Evolutionary conservation across 1,140 invertebrate genomes (phyloP).

Genomic region (Zaprionus capensis): DNA sequence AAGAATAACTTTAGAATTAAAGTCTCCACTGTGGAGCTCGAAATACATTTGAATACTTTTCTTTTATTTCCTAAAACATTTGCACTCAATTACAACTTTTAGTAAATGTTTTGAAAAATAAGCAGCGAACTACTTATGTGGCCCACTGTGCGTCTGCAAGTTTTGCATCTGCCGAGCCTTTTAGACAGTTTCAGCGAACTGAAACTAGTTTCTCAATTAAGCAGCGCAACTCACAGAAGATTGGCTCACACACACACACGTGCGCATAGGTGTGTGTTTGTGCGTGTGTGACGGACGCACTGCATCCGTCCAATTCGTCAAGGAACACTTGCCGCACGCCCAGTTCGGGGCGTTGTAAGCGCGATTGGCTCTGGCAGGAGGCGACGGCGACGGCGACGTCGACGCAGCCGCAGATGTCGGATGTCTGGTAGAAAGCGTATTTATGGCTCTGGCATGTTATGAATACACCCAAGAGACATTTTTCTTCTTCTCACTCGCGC

Average conservation of each 20-base stretch:
- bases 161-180: slow-evolving; percentile 32
- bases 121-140: not conserved
- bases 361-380: slow-evolving; percentile 53
- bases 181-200: slow-evolving; percentile 39
- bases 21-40: not conserved
- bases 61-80: not conserved
- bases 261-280: not conserved
- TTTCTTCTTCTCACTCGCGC: slow-evolving; percentile 74
- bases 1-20: too few species aligned
- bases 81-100: not conserved
- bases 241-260: slow-evolving; percentile 45
- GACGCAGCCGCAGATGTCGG: slow-evolving; percentile 51
- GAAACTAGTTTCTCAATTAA: slow-evolving; percentile 82
- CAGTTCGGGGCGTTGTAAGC: slow-evolving; percentile 58
- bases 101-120: not conserved
- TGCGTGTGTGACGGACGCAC: slow-evolving; percentile 43
- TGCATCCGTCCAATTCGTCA: slow-evolving; percentile 80
- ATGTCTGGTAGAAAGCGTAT: slow-evolving; percentile 75
- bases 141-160: slow-evolving; percentile 36
- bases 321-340: slow-evolving; percentile 70
- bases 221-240: slow-evolving; percentile 33
- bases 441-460: slow-evolving; percentile 79
- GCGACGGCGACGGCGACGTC: slow-evolving; percentile 2
- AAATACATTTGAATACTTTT: not conserved
- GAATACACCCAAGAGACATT: slow-evolving; percentile 82